Evolutionary conservation across 2,797 vertebrate genomes (phyloP).

Genomic region (Girardinus metallicus): DNA sequence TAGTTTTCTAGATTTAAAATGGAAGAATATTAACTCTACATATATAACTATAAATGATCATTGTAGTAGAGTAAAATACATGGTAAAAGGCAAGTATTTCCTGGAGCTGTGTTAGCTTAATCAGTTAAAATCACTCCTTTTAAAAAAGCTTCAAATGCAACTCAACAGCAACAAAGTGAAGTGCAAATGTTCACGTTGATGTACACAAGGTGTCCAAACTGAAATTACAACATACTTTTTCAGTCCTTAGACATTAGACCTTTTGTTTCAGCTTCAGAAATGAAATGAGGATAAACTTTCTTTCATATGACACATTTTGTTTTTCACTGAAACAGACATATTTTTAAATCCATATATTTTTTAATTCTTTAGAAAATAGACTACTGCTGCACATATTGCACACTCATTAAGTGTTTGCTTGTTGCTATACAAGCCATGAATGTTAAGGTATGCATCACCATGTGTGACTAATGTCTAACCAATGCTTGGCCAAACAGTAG

Average conservation of each 20-base stretch:
- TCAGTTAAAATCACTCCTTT: not conserved
- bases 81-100: not conserved
- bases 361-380: constrained; percentile 19
- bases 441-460: constrained; percentile 38
- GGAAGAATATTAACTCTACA: not conserved
- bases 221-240: not conserved
- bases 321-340: not conserved
- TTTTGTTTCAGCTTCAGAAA: not conserved
- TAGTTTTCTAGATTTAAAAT: not conserved
- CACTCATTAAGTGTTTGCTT: constrained; percentile 22
- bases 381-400: constrained; percentile 10
- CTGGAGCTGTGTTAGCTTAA: no score
- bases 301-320: constrained; percentile 4
- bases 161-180: not conserved
- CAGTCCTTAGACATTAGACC: no score
- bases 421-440: constrained; percentile 17
- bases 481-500: constrained; percentile 49
- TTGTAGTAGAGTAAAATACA: not conserved
- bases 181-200: not conserved
- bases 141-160: not conserved
- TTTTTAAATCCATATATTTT: not conserved
- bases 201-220: not conserved
- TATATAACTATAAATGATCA: not conserved
- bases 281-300: constrained; percentile 1
- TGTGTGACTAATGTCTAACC: constrained; percentile 52